Base-by-base conservation (phyloP, 2,113 vertebrate genomes). In the Galbula dea region DNA sequence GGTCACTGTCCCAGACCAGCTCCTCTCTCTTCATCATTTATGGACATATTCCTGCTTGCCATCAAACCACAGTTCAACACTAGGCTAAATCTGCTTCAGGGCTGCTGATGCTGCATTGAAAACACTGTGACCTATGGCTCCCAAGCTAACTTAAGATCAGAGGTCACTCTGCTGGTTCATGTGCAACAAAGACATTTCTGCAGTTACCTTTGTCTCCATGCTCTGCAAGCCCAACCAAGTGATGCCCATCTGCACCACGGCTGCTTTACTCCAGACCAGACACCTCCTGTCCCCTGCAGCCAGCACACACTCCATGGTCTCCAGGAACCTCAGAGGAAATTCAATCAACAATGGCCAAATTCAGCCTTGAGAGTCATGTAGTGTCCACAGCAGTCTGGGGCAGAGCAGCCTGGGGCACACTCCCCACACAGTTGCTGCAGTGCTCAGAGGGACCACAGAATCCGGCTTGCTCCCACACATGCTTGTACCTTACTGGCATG, bases 1-100 rank as follows among this genome's bases (percentile, higher is more conserved):
- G 45, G 7, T 52, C 88, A 46, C 27, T 1, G 3, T 30, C 54
- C 48, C 74, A 67, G 27, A 17, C 12, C 62, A 1, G 3, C 2
- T 67, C 36, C 59, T 30, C 45, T 43, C 58, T 79, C 52, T 34
- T 58, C 39, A 16, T 45, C 45, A 9, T 2, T 7, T 5, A 43
- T 4, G 0, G 26, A n/a, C 3, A 1, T 15, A 54, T 8, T 55
- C 49, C 49, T 2, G 11, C n/a, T 21, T 8, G 2, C 6, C 4
- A 29, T 5, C 74, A 78, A 58, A 57, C 29, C 73, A 41, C 0
- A 1, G 78, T 14, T 48, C 67, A 79, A 2, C 1, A 6, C 55
- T 30, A 1, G 2, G 41, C 7, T 62, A 54, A 54, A 46, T 14
- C 78, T 65, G 54, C 71, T 45, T 59, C 49, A 17, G 78, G 74